Conservation (phyloP, 2,113 vertebrate genomes). For the Psilopsiagon aymara region DNA sequence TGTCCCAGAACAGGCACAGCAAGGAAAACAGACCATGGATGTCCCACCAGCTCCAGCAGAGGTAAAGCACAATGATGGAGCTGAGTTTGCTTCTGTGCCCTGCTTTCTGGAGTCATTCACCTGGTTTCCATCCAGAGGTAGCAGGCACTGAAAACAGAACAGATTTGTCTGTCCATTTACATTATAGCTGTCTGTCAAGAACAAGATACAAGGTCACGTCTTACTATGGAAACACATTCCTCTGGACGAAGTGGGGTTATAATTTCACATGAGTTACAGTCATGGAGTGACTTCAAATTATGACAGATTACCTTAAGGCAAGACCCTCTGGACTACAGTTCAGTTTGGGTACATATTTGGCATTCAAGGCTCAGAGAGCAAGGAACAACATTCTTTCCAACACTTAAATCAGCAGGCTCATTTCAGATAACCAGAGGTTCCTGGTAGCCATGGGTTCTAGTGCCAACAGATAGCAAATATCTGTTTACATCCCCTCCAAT, state of each 20-base stretch:
- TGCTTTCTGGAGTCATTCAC: not conserved
- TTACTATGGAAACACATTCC: not conserved
- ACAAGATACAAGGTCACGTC: not conserved
- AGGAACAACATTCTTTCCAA: not conserved
- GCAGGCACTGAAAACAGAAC: not conserved
- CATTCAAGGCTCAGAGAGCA: not conserved
- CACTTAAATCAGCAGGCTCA: not conserved
- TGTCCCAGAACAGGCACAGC: not conserved
- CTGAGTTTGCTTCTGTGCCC: not conserved
- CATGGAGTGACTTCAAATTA: not conserved
- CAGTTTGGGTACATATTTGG: not conserved
- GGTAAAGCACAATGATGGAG: not conserved
- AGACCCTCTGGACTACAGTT: not conserved
- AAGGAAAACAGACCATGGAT: rapidly evolving
- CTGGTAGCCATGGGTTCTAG: not conserved
- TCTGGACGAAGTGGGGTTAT: not conserved
- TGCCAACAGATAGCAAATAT: not conserved
- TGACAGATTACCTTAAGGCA: not conserved
- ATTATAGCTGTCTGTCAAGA: not conserved
- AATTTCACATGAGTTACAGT: not conserved
- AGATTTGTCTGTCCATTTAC: not conserved
- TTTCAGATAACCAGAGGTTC: not conserved
- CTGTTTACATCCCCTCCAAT: not conserved
- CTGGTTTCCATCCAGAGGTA: not conserved
- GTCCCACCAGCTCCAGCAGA: not conserved